Conservation (phyloP, 2,113 vertebrate species). For the Crotalus tigris region DNA sequence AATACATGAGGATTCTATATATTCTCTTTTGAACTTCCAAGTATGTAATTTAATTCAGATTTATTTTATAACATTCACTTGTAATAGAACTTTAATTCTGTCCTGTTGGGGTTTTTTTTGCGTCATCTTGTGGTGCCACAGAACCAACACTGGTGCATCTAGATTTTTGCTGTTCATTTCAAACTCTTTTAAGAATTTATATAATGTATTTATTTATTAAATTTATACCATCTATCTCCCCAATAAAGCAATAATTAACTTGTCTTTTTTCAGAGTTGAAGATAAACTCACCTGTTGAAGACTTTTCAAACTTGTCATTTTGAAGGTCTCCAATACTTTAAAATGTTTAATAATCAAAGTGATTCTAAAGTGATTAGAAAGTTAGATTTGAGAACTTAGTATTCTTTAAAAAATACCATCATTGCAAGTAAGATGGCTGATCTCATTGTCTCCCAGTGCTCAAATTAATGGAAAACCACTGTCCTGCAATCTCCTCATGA, state of each 20-base stretch:
- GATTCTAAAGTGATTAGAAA: background rate
- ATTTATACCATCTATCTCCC: too few relatives aligned
- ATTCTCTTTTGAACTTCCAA: background rate
- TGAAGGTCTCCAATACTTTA: background rate
- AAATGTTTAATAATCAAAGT: background rate
- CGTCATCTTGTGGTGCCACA: background rate
- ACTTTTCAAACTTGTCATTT: background rate
- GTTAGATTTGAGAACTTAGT: background rate
- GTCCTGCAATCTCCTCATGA: background rate
- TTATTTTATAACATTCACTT: background rate
- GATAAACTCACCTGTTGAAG: background rate
- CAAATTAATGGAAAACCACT: background rate
- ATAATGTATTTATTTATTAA: too few relatives aligned
- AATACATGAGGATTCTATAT: background rate
- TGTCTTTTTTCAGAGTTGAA: background rate
- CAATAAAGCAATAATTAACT: background rate
- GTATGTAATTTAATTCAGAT: background rate
- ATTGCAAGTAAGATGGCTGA: background rate
- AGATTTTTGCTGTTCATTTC: background rate
- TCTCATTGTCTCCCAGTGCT: background rate
- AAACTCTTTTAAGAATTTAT: background rate
- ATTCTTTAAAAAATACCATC: background rate
- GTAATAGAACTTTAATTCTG: background rate
- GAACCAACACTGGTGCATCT: background rate
- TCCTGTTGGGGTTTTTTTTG: background rate